Base-by-base conservation (phyloP, 2,888 invertebrate genomes). In the Eurytoma adleriae region DNA sequence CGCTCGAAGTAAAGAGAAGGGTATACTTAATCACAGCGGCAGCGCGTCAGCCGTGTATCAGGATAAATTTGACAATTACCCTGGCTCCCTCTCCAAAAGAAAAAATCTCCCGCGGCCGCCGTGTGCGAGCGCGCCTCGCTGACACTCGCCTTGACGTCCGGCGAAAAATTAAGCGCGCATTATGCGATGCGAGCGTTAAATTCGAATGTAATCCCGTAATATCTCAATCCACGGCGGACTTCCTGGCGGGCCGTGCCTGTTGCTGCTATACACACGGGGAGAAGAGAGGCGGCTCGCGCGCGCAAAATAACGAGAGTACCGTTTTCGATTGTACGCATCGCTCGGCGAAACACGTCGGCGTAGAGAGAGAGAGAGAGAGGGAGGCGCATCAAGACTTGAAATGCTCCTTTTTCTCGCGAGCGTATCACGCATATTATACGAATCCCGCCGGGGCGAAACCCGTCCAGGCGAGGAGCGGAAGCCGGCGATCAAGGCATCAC, bases 121-220 rank as follows among this genome's bases (percentile, higher is more conserved):
- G 18, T n/a, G 30, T 30, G 14, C 16, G 16, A 48, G 10, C 48
- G 2, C 5, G 1, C 27, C 14, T 20, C 16, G 24, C 3, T 30
- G 54, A 40, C 27, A 18, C 74, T 50, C n/a, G 18, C n/a, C n/a
- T 13, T 18, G 1, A n/a, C 14, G 20, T 18, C 62, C 40, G 59
- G 40, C 4, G 12, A 67, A 56, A 72, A 68, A 72, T 68, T 30
- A 72, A 70, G 59, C 68, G 64, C 61, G 73, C 64, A 61, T 73
- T 57, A 50, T 24, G 64, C 59, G 40, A 67, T 16, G 52, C 52
- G 27, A 79, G 66, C 75, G 73, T 77, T 77, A 79, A 77, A 79
- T 79, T 81, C 56, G 71, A 76, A 67, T 62, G 73, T 70, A 67
- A 79, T 77, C 79, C 73, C 69, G 79, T 69, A 81, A 79, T 79